Conservation (phyloP, 1,140 invertebrate genomes). For the Ctenoplectra terminalis region DNA sequence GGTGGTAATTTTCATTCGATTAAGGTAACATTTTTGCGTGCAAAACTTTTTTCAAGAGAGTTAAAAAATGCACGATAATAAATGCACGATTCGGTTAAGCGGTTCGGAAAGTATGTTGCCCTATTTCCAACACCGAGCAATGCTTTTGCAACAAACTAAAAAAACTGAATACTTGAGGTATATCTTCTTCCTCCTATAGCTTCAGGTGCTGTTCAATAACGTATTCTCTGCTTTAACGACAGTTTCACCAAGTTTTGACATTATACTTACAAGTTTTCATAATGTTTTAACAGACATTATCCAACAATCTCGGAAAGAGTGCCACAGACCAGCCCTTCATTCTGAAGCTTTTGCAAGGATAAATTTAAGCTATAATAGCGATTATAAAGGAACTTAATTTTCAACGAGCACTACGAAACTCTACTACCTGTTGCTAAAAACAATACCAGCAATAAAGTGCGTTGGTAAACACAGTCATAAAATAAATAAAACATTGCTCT, state of each 20-base stretch:
- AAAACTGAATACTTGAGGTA: neutral
- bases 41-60: too few species aligned
- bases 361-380: neutral
- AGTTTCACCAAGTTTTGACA: neutral
- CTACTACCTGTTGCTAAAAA: constrained; percentile 3
- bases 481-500: too few species aligned
- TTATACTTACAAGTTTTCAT: neutral
- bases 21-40: too few species aligned
- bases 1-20: too few species aligned
- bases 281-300: constrained; percentile 2
- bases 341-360: neutral
- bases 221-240: neutral
- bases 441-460: neutral
- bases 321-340: neutral
- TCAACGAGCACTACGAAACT: neutral
- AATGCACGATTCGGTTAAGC: too few species aligned
- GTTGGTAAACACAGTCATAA: neutral
- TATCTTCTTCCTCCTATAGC: neutral
- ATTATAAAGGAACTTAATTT: constrained; percentile 1
- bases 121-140: neutral
- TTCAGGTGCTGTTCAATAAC: neutral
- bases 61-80: too few species aligned
- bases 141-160: neutral
- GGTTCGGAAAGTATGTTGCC: too few species aligned
- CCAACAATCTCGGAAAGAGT: neutral